Evolutionary conservation across 2,113 vertebrate genomes (phyloP), one percentile per base, ranked within the genome.

Genomic region (Varanus salvator): DNA sequence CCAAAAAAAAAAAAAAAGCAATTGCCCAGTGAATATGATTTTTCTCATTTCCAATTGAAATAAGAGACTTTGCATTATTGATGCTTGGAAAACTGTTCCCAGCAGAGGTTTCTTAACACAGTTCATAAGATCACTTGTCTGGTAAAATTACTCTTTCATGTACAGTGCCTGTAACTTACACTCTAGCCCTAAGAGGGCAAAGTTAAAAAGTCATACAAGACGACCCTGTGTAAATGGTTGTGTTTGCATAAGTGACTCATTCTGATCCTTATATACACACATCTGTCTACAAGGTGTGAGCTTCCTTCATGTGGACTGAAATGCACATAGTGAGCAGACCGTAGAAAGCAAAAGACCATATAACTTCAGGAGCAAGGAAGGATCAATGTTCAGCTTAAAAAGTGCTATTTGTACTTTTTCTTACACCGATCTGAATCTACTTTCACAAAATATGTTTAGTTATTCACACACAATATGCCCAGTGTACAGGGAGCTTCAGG

Each of bases 261-360:
- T 94, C 86, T 89, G 66, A 82, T 85, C 87, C 93, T 80, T 90
- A 60, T 85, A 90, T 92, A 91, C 50, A 81, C 93, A 96, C 97
- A 97, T 97, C 97, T 98, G 97, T 90, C 94, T 93, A 93, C 95
- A 97, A 97, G 97, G 96, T 97, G 96, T 95, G 90, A 90, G 80
- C 0, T 52, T 93, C 84, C 89, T 93, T 81, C 52, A 82, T 92
- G 88, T 68, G 25, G 52, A 80, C 44, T 11, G 25, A 92, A 95
- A 93, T 91, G 93, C 90, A 86, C 94, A 91, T 92, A 80, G 83
- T 90, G 91, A 91, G 92, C 93, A 96, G 95, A 83, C 90, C 92
- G 80, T 85, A 90, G 92, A 95, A 92, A 86, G 89, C 87, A 90
- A 95, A 93, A 94, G 90, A 95, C 88, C 85, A 85, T 91, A 25